Evolutionary conservation across 2,888 invertebrate genomes (phyloP).

Genomic region (Lobophora halterata): DNA sequence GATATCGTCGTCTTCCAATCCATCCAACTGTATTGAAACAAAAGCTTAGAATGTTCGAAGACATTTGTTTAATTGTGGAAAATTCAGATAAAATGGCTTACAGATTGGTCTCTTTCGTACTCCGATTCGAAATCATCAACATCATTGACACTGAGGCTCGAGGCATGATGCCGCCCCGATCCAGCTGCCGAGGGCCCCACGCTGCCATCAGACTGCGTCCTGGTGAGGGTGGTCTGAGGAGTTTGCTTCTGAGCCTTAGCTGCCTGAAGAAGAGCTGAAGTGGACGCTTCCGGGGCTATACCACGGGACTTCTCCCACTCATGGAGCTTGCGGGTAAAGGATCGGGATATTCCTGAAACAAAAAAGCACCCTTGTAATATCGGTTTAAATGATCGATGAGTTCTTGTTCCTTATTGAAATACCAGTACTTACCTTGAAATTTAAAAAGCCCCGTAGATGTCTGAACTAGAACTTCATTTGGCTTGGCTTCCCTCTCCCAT

Average conservation of each 20-base stretch:
- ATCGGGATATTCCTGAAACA: slow-evolving; percentile 85
- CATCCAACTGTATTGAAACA: slow-evolving; percentile 44
- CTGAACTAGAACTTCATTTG: slow-evolving; percentile 87
- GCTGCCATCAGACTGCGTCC: slow-evolving; percentile 90
- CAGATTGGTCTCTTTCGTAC: slow-evolving; percentile 77
- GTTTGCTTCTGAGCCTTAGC: slow-evolving; percentile 56
- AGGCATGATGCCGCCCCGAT: slow-evolving; percentile 84
- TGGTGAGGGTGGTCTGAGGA: slow-evolving; percentile 74
- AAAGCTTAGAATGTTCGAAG: too few species aligned
- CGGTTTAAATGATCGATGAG: too few species aligned
- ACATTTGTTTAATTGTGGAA: too few species aligned
- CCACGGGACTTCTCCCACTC: slow-evolving; percentile 96
- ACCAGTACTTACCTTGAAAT: slow-evolving; percentile 83
- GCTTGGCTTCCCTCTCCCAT: slow-evolving; percentile 68
- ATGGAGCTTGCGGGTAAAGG: slow-evolving; percentile 93
- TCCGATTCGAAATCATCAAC: slow-evolving; percentile 82
- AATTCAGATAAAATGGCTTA: slow-evolving; percentile 38
- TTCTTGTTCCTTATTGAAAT: too few species aligned
- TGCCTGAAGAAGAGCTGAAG: slow-evolving; percentile 86
- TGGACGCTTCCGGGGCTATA: slow-evolving; percentile 91
- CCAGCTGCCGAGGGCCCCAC: slow-evolving; percentile 81
- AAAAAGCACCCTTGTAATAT: too few species aligned
- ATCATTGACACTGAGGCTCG: slow-evolving; percentile 87
- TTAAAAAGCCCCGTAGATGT: slow-evolving; percentile 91
- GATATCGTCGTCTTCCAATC: slow-evolving; percentile 57